Percentiles rank a stretch among this genome's conserved stretches.
These are phyloP conservation scores for Nylanderia fulva DNA, from an alignment of 1,140 invertebrate species.

Conservation along the genomic window DNA sequence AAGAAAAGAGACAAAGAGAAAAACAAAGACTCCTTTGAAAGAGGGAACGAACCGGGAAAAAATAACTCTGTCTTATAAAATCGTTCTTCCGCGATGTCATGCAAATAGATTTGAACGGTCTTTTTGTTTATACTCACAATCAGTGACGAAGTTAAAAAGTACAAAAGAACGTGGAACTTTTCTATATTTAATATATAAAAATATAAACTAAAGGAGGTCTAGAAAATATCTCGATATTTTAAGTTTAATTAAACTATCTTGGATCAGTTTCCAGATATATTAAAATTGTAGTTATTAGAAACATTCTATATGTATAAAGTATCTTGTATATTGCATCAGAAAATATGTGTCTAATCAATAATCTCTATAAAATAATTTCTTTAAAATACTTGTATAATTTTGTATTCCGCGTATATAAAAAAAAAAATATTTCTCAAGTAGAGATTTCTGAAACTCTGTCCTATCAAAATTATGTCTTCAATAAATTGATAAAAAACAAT, in stretches of 20 bases:
- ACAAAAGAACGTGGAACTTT: background rate
- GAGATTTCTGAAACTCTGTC: background rate
- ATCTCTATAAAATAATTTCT: too few species aligned
- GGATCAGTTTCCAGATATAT: background rate
- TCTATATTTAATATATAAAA: background rate
- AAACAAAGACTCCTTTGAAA: slow-evolving; percentile 42
- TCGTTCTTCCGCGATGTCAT: slow-evolving; percentile 18
- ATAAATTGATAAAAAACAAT: background rate
- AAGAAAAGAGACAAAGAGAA: too few species aligned
- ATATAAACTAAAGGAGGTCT: background rate
- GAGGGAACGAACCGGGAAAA: background rate
- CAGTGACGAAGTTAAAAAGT: background rate
- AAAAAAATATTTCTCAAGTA: background rate
- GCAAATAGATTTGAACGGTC: slow-evolving; percentile 26
- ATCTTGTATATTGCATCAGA: background rate
- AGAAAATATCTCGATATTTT: background rate
- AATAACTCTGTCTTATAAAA: slow-evolving; percentile 26
- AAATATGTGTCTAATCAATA: too few species aligned
- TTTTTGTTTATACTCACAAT: slow-evolving; percentile 8
- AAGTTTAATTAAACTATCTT: background rate
- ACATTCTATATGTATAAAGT: too few species aligned
- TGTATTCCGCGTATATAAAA: too few species aligned
- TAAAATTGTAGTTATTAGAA: background rate
- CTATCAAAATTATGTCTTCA: background rate
- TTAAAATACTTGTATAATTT: too few species aligned